These are phyloP conservation scores for Epizoanthus rinbou DNA, from an alignment of 92 coral and sea anemone genomes.

Conservation along the genomic window DNA sequence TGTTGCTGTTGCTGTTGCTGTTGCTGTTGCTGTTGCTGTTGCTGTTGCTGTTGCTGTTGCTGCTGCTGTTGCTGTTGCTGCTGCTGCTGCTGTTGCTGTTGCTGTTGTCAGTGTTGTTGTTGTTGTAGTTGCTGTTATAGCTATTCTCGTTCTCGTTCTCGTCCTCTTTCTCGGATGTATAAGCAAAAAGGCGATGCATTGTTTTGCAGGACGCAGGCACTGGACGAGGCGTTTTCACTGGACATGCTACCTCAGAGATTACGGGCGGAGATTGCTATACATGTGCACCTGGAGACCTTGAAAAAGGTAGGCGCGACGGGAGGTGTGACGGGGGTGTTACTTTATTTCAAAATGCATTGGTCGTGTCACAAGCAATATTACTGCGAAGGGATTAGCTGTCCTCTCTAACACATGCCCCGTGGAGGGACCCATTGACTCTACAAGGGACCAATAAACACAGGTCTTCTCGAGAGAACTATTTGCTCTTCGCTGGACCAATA, in stretches of 20 bases:
- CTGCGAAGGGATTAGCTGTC: too few relatives aligned
- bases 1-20: neutral
- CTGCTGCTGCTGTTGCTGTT: neutral
- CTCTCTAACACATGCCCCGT: too few relatives aligned
- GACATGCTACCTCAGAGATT: conserved; percentile 88
- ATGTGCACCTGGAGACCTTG: conserved; percentile 91
- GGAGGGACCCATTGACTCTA: too few relatives aligned
- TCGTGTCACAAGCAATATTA: too few relatives aligned
- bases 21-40: neutral
- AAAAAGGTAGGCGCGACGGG: conserved; percentile 66
- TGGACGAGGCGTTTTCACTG: conserved; percentile 85
- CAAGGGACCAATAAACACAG: too few relatives aligned
- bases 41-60: too few relatives aligned
- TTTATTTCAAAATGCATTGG: too few relatives aligned
- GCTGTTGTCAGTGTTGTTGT: neutral
- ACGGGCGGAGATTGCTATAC: conserved; percentile 96
- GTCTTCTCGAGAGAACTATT: too few relatives aligned
- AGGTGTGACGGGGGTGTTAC: neutral
- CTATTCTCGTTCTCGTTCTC: neutral
- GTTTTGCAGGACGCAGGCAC: conserved; percentile 75
- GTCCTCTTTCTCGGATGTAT: neutral
- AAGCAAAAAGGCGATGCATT: neutral
- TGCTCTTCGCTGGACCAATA: too few relatives aligned
- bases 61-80: neutral
- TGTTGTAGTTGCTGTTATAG: neutral